Evolutionary conservation across 2,888 invertebrate genomes (phyloP), one percentile per base, ranked within the genome.

Genomic region (Patella depressa): DNA sequence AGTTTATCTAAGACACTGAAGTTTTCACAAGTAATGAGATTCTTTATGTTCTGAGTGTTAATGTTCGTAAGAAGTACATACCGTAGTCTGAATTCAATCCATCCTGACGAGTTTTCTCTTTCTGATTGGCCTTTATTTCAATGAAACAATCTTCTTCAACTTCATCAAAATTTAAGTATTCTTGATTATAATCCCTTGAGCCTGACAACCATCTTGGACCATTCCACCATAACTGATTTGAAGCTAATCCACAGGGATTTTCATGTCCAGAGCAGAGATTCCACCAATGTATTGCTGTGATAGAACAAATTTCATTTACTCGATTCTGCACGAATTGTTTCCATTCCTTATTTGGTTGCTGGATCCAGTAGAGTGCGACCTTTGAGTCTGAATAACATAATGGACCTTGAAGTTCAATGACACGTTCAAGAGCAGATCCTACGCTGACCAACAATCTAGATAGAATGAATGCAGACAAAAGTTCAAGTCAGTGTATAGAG

Each of bases 241-340:
- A 65, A n/a, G 59, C 59, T n/a, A 59, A 65, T 65, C 65, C 3
- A 19, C 65, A 65, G 65, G 65, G 65, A 24, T 65, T 65, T 65
- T 65, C 65, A 19, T n/a, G 65, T 19, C 65, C 65, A 65, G 65
- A 24, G 15, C 65, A 65, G 24, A 19, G 65, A 19, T 24, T 65
- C 65, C 65, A 65, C n/a, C 65, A 65, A 65, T 19, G 11, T 65
- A 12, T 24, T 19, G 19, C 24, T 2, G n/a, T 12, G 19, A 9
- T n/a, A 19, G 65, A 14, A 2, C 65, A 24, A 19, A 65, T n/a
- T 24, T 65, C 65, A 14, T 65, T 24, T 65, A 65, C 65, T 65
- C 65, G n/a, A 24, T 65, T 65, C 24, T 19, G 65, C 24, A 65
- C 65, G 24, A 65, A 65, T 14, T 65, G 65, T 24, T 65, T 65